Base-by-base conservation (phyloP, 2,888 invertebrate species). In the Diadegma fenestrale region DNA sequence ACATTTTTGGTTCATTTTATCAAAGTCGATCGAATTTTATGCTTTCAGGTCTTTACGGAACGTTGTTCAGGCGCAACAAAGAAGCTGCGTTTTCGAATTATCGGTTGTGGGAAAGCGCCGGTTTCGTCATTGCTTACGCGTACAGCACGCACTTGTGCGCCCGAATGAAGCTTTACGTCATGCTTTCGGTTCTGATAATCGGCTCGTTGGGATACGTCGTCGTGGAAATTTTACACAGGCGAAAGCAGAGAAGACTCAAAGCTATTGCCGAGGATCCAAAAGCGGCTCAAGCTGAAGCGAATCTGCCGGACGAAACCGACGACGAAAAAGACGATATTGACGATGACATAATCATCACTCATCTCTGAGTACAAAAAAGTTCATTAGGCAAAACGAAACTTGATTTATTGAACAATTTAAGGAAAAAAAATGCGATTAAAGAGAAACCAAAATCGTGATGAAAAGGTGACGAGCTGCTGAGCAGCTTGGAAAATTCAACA, bases 41-140 rank as follows among this genome's bases (percentile, higher is more conserved):
- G n/a, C 33, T 58, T 68, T 33, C 95, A 97, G 97, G 97, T 88
- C 95, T 98, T 26, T 98, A 98, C 92, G 98, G 98, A 76, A 96
- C 97, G 19, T 95, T 98, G 86, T 98, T 97, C 95, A 95, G 97
- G 91, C 96, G 97, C 82, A 98, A 98, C 95, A 98, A 98, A 92
- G 98, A 98, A 93, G 98, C 98, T 0, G 98, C 98, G 0, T 98
- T 98, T 95, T 98, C 98, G 80, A 98, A 98, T 95, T 98, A 96
- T 94, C 96, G 98, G 41, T 95, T 98, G 7, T 98, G 98, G 98
- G 98, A 98, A 94, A 97, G 97, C 76, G 96, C 97, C 4, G 98
- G 98, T 2, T 98, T 98, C 94, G 98, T 98, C 43, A 96, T 98
- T 68, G 98, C 98, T 12, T 98, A 98, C 92, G 97, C 97, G 0